A percentile compares a stretch with the other conserved stretches of the same genome.
These are phyloP conservation scores for Gambusia yucatana DNA, from an alignment of 2,797 vertebrate genomes.

Conservation along the genomic window DNA sequence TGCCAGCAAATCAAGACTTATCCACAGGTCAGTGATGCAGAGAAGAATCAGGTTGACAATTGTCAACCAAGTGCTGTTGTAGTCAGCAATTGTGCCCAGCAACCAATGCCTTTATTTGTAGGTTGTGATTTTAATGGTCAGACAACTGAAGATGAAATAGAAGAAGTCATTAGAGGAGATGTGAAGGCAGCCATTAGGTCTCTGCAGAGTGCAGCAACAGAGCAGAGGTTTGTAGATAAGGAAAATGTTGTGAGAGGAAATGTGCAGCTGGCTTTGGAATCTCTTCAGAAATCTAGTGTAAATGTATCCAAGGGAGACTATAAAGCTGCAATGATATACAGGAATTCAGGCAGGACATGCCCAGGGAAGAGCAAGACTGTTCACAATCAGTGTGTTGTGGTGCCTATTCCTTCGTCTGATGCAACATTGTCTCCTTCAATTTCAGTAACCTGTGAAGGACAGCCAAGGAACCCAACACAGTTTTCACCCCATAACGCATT, in stretches of 20 bases:
- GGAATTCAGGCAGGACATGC: conserved; percentile 85
- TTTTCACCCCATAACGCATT: conserved; percentile 67
- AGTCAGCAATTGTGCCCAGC: conserved; percentile 77
- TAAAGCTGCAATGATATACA: conserved; percentile 91
- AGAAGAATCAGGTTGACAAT: conserved; percentile 77
- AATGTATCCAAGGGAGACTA: conserved; percentile 89
- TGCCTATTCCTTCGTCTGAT: conserved; percentile 82
- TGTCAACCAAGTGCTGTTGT: conserved; percentile 79
- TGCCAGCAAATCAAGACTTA: conserved; percentile 80
- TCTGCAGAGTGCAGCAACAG: conserved; percentile 84
- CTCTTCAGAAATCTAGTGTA: conserved; percentile 87
- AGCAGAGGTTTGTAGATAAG: conserved; percentile 86
- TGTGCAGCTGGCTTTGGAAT: conserved; percentile 83
- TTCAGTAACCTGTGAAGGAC: conserved; percentile 91
- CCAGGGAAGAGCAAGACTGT: conserved; percentile 81
- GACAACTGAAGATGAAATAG: conserved; percentile 83
- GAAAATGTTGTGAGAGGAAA: conserved; percentile 86
- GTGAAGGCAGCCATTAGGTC: conserved; percentile 89
- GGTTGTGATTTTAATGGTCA: conserved; percentile 81
- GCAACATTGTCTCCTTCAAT: conserved; percentile 93
- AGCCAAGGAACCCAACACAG: conserved; percentile 71
- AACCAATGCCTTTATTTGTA: conserved; percentile 77
- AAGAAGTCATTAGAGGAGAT: conserved; percentile 86
- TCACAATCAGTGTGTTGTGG: conserved; percentile 84
- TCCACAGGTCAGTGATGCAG: conserved; percentile 93